Percentiles rank a stretch among this genome's conserved stretches.
Evolutionary conservation across 1,140 invertebrate genomes (phyloP).

Genomic region (Atopsyche davidsoni): DNA sequence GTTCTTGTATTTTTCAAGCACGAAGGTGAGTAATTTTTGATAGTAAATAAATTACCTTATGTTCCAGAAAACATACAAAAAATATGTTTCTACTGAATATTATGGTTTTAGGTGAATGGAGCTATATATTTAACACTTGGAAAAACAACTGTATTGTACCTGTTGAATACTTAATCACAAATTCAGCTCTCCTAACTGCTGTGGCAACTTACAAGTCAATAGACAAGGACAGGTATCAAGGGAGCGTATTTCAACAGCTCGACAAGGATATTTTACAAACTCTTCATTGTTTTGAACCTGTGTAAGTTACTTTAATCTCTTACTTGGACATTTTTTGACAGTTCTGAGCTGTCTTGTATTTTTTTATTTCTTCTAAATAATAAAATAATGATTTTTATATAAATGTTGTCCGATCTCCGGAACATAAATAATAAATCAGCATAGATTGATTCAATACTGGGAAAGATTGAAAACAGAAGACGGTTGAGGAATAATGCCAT

Average conservation of each 20-base stretch:
- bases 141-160: slow-evolving; percentile 21
- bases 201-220: slow-evolving; percentile 16
- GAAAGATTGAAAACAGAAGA: too few species aligned
- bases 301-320: slow-evolving; percentile 14
- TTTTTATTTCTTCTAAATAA: too few species aligned
- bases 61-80: not conserved
- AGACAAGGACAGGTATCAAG: slow-evolving; percentile 11
- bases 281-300: slow-evolving; percentile 14
- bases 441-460: too few species aligned
- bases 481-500: too few species aligned
- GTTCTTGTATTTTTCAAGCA: slow-evolving; percentile 20
- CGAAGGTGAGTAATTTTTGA: slow-evolving; percentile 12
- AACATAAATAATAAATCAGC: too few species aligned
- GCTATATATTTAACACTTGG: slow-evolving; percentile 15
- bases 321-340: too few species aligned
- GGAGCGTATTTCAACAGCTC: slow-evolving; percentile 13
- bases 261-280: slow-evolving; percentile 17
- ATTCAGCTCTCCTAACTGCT: slow-evolving; percentile 11
- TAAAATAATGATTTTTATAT: too few species aligned
- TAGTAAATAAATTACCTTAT: too few species aligned
- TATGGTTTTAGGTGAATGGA: slow-evolving; percentile 22
- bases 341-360: too few species aligned
- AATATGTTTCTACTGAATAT: slow-evolving; percentile 3
- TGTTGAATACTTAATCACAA: slow-evolving; percentile 16
- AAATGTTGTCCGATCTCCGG: too few species aligned